Percentiles rank a stretch among this genome's conserved stretches.
These are phyloP conservation scores for Takifugu rubripes DNA, from an alignment of 2,797 vertebrate genomes.

Conservation along the genomic window DNA sequence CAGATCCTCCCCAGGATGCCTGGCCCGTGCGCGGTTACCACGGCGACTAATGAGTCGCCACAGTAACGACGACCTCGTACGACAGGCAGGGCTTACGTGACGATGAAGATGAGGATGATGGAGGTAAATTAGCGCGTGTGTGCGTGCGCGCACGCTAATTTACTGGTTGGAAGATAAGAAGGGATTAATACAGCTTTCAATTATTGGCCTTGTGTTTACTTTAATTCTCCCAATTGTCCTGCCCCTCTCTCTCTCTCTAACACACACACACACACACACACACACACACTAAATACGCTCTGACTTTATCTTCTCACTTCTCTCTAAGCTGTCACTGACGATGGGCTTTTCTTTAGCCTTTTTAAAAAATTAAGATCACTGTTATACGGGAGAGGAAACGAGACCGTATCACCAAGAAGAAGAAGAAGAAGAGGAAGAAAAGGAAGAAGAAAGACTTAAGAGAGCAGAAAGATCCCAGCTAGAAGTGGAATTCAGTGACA, in stretches of 20 bases:
- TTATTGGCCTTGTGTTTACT: constrained; percentile 38
- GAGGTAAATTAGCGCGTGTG: not conserved
- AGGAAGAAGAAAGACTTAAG: not conserved
- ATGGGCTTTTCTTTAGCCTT: constrained; percentile 45
- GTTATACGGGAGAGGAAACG: constrained; percentile 18
- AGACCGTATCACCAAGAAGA: not conserved
- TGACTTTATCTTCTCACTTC: constrained; percentile 8
- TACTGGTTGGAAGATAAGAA: constrained; percentile 23
- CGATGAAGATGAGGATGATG: not conserved
- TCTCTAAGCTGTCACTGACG: constrained; percentile 44
- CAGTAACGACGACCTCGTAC: constrained; percentile 23
- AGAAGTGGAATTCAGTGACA: not conserved
- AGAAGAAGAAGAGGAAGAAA: not conserved
- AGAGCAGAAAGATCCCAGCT: not conserved
- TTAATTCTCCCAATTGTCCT: not conserved
- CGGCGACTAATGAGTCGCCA: constrained; percentile 44
- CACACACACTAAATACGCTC: constrained; percentile 17
- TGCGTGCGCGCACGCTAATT: constrained; percentile 11
- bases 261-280: constrained; percentile 1
- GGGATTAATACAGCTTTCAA: constrained; percentile 49
- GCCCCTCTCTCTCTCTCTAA: not conserved
- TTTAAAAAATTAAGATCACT: constrained; percentile 48
- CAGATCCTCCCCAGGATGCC: constrained; percentile 6
- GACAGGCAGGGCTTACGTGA: constrained; percentile 10
- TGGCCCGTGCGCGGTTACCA: constrained; percentile 34